Evolutionary conservation across 2,113 vertebrate genomes (phyloP).

Genomic region (Coptodon bakossiorum): DNA sequence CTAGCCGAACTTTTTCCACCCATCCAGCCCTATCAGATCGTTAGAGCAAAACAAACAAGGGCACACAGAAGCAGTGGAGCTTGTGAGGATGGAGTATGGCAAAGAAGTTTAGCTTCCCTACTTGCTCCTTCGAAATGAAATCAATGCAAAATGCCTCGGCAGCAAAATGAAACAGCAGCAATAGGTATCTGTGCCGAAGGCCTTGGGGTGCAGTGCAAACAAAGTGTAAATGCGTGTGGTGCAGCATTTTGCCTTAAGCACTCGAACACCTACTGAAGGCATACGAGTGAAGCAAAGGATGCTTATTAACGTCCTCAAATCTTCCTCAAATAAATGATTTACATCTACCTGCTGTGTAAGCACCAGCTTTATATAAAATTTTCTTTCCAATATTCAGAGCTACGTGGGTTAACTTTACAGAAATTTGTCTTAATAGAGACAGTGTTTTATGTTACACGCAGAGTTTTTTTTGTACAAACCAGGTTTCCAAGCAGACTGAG

Average conservation of each 20-base stretch:
- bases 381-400: background rate
- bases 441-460: background rate
- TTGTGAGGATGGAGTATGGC: background rate
- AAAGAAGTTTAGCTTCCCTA: background rate
- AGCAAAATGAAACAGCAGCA: constrained; percentile 33
- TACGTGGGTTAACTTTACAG: background rate
- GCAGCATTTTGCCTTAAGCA: background rate
- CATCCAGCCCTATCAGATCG: constrained; percentile 3
- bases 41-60: constrained; percentile 2
- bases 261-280: background rate
- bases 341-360: background rate
- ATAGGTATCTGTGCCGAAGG: background rate
- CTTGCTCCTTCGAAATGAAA: constrained; percentile 16
- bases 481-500: background rate
- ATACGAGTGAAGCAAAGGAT: background rate
- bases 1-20: background rate
- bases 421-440: background rate
- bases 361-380: background rate
- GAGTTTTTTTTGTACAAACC: background rate
- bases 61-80: background rate
- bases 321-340: background rate
- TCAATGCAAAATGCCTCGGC: constrained; percentile 31
- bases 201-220: constrained; percentile 4
- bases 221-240: background rate
- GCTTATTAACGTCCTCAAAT: background rate